Evolutionary conservation across 2,888 invertebrate species (phyloP).

Genomic region (Drosophila neotestacea): DNA sequence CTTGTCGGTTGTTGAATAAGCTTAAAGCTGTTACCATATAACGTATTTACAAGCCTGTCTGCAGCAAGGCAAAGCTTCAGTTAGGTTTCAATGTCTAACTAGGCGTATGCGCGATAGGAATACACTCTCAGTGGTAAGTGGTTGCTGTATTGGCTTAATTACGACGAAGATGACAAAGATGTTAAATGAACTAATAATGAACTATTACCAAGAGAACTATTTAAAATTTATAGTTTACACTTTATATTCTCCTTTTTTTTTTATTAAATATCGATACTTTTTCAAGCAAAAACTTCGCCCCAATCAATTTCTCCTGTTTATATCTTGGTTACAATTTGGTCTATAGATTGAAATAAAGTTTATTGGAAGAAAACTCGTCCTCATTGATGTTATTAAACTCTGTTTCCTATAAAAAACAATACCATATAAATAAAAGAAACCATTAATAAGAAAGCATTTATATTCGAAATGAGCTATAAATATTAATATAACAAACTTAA

Average conservation of each 20-base stretch:
- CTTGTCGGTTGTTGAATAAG: conserved; percentile 2
- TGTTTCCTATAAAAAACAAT: no score
- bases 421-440: neutral
- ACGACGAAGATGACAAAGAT: neutral
- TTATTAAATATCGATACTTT: no score
- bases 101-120: conserved; percentile 28
- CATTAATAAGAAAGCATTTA: conserved; percentile 15
- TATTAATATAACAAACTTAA: conserved; percentile 35
- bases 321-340: neutral
- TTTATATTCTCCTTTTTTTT: no score
- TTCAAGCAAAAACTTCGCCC: neutral
- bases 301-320: neutral
- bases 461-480: conserved; percentile 38
- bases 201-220: no score
- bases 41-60: neutral
- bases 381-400: no score
- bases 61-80: conserved; percentile 9
- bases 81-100: conserved; percentile 21
- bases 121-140: neutral
- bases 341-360: no score
- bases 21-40: conserved; percentile 3
- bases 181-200: no score
- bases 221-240: no score
- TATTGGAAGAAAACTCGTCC: no score
- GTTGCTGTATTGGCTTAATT: conserved; percentile 26